Conservation (phyloP, 2,113 vertebrate species). For the Danio rerio region GRCz12tu NC_133195.1:21897501-21898000, state of each 20-base stretch:
- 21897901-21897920: slow-evolving; percentile 67
- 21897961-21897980: slow-evolving; percentile 98
- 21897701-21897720: neutral
- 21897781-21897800: neutral
- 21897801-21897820: neutral
- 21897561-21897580: slow-evolving; percentile 45
- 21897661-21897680: neutral
- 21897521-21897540: neutral
- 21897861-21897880: slow-evolving; percentile 31
- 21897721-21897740: neutral
- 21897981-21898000: slow-evolving; percentile 92
- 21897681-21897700: neutral
- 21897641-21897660: neutral
- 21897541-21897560: slow-evolving; percentile 49
- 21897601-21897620: slow-evolving; percentile 35
- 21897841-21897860: slow-evolving; percentile 65
- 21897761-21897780: neutral
- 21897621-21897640: slow-evolving; percentile 20
- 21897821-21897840: slow-evolving; percentile 69
- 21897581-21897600: slow-evolving; percentile 36
- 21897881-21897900: slow-evolving; percentile 46
- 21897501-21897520: slow-evolving; percentile 11
- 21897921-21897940: neutral
- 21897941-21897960: slow-evolving; percentile 95
- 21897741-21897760: neutral